Conservation (phyloP, 2,113 vertebrate species). For the Cynocephalus volans region DNA sequence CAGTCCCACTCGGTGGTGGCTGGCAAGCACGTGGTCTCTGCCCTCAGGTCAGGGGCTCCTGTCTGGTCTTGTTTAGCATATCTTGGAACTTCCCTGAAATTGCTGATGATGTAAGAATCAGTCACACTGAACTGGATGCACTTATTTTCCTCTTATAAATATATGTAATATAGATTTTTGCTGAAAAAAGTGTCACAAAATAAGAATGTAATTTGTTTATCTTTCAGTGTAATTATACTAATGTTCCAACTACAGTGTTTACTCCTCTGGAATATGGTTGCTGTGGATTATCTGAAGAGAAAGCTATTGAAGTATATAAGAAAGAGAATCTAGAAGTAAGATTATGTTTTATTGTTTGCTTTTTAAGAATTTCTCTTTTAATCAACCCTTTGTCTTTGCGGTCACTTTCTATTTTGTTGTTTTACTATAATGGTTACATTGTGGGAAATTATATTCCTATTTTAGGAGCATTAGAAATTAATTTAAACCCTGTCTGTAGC, state of each 20-base stretch:
- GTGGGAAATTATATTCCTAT: not conserved
- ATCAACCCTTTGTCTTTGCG: not conserved
- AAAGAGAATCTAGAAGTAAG: slow-evolving; percentile 94
- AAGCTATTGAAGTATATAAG: slow-evolving; percentile 91
- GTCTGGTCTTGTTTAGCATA: not conserved
- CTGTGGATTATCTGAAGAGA: slow-evolving; percentile 96
- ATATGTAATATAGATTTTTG: not conserved
- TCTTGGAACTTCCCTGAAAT: not conserved
- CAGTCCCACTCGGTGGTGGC: not conserved
- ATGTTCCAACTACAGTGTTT: slow-evolving; percentile 97
- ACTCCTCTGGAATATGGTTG: slow-evolving; percentile 97
- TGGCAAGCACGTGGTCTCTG: not conserved
- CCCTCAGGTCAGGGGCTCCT: not conserved
- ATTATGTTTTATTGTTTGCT: not conserved
- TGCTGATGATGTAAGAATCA: not conserved
- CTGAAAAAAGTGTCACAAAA: not conserved
- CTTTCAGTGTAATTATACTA: slow-evolving; percentile 97
- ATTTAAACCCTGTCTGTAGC: not conserved
- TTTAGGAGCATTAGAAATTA: slow-evolving; percentile 53
- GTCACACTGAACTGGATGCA: not conserved
- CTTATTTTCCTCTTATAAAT: not conserved
- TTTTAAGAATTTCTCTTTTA: not conserved
- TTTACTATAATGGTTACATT: not conserved
- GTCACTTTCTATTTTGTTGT: not conserved
- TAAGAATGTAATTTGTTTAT: slow-evolving; percentile 67